Evolutionary conservation across 2,888 invertebrate genomes (phyloP).

Genomic region (Drosophila lutescens): DNA sequence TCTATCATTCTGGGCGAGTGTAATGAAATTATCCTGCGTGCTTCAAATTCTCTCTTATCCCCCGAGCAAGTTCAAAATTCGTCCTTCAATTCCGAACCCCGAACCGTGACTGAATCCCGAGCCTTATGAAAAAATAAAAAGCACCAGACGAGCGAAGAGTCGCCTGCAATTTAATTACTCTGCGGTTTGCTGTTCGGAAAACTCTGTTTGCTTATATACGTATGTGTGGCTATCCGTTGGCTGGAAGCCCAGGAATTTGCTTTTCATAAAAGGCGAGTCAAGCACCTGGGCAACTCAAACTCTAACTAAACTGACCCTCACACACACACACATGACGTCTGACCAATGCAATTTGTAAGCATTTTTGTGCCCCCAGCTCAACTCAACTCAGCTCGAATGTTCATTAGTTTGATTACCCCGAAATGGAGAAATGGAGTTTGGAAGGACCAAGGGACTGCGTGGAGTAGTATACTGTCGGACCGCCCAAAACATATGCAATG

Average conservation of each 20-base stretch:
- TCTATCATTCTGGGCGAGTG: slow-evolving; percentile 28
- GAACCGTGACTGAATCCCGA: slow-evolving; percentile 9
- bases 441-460: not conserved
- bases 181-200: slow-evolving; percentile 49
- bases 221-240: slow-evolving; percentile 9
- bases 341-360: slow-evolving; percentile 43
- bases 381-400: slow-evolving; percentile 29
- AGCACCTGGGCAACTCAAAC: slow-evolving; percentile 17
- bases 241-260: slow-evolving; percentile 30
- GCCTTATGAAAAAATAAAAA: slow-evolving; percentile 16
- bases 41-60: slow-evolving; percentile 32
- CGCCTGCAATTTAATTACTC: slow-evolving; percentile 76
- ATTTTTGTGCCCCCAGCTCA: slow-evolving; percentile 11
- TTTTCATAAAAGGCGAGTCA: slow-evolving; percentile 31
- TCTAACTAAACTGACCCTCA: slow-evolving; percentile 22
- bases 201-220: slow-evolving; percentile 17
- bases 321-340: slow-evolving; percentile 13
- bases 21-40: slow-evolving; percentile 74
- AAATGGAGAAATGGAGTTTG: slow-evolving; percentile 25
- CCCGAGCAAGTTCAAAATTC: slow-evolving; percentile 66
- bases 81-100: slow-evolving; percentile 52
- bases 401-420: slow-evolving; percentile 67
- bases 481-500: slow-evolving; percentile 42
- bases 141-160: slow-evolving; percentile 39
- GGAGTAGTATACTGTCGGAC: not conserved